Evolutionary conservation across 2,888 invertebrate genomes (phyloP).

Genomic region (Himalopsyche kuldschensis): DNA sequence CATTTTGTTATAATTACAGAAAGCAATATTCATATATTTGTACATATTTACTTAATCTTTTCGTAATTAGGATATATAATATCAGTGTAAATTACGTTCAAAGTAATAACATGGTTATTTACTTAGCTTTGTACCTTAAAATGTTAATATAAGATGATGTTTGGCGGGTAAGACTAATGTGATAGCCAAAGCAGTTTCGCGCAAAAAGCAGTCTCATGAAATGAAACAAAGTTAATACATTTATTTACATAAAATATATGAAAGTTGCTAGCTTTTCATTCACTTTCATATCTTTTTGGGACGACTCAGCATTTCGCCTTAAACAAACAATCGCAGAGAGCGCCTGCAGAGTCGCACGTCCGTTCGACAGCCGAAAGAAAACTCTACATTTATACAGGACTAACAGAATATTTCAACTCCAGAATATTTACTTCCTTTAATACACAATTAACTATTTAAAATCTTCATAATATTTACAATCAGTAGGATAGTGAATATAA

Average conservation of each 20-base stretch:
- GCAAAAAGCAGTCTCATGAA: background rate
- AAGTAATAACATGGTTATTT: background rate
- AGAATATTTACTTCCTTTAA: background rate
- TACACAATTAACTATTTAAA: background rate
- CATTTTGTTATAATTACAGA: too few species aligned
- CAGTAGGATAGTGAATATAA: too few species aligned
- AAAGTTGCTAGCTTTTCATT: constrained; percentile 29
- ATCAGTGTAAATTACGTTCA: too few species aligned
- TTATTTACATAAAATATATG: constrained; percentile 28
- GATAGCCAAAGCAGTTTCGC: background rate
- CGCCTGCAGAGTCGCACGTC: constrained; percentile 13
- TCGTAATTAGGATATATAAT: too few species aligned
- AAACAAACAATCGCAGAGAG: constrained; percentile 17
- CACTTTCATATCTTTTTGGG: constrained; percentile 13
- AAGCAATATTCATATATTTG: too few species aligned
- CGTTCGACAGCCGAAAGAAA: background rate
- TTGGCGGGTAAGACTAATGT: background rate
- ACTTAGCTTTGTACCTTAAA: background rate
- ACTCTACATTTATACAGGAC: background rate
- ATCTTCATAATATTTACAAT: too few species aligned
- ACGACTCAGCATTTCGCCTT: constrained; percentile 20
- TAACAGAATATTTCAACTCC: background rate
- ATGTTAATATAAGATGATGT: background rate
- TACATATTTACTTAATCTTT: too few species aligned
- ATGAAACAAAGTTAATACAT: background rate